Percentiles rank a stretch among this genome's conserved stretches.
Evolutionary conservation across 1,140 invertebrate genomes (phyloP).

Genomic region (Drosophila arawakana): DNA sequence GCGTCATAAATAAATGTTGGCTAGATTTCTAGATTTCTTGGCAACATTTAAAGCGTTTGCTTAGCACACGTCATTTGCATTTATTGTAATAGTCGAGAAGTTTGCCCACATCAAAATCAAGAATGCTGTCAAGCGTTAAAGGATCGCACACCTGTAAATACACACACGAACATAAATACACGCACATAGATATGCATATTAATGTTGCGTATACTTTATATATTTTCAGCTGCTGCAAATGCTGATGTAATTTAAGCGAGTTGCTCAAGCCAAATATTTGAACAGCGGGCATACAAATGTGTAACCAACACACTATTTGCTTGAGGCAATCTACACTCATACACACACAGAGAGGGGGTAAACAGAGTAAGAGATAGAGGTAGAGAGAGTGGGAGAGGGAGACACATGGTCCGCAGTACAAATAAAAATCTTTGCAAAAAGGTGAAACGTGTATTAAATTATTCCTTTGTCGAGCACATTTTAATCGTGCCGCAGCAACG

Average conservation of each 20-base stretch:
- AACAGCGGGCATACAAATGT: slow-evolving; percentile 79
- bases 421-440: slow-evolving; percentile 81
- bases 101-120: slow-evolving; percentile 71
- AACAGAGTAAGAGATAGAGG: background rate
- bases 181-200: slow-evolving; percentile 65
- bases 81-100: slow-evolving; percentile 73
- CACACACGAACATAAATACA: slow-evolving; percentile 16
- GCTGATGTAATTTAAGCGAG: slow-evolving; percentile 66
- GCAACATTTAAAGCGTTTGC: background rate
- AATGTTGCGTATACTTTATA: slow-evolving; percentile 78
- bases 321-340: slow-evolving; percentile 63
- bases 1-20: slow-evolving; percentile 62
- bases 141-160: slow-evolving; percentile 47
- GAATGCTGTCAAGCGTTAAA: slow-evolving; percentile 76
- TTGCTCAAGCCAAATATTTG: slow-evolving; percentile 74
- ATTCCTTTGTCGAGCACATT: slow-evolving; percentile 83
- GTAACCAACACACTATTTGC: slow-evolving; percentile 82
- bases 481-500: slow-evolving; percentile 79
- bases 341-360: slow-evolving; percentile 7
- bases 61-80: slow-evolving; percentile 60
- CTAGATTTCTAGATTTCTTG: background rate
- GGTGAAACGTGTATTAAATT: slow-evolving; percentile 83
- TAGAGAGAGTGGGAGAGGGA: slow-evolving; percentile 7
- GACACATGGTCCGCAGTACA: slow-evolving; percentile 67
- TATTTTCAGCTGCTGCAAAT: slow-evolving; percentile 75